Base-by-base conservation (phyloP, 2,888 invertebrate genomes). In the Escarpia spicata region DNA sequence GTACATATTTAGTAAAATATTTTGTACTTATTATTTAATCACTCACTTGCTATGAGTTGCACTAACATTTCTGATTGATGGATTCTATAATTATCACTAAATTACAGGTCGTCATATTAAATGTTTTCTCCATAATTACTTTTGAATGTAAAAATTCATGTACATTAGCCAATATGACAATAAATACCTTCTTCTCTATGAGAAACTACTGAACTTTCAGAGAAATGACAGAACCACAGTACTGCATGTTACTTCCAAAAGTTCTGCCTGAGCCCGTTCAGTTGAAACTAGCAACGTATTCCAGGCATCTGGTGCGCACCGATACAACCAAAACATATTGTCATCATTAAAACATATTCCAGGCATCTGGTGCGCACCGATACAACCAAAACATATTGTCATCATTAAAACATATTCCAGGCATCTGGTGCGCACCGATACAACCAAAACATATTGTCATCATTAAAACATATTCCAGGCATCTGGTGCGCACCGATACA, bases 141-240 rank as follows among this genome's bases (percentile, higher is more conserved):
- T 52, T 52, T 2, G 12, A 52, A 52, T 52, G 37, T 37, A 26
- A n/a, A 19, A 75, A 75, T 75, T 75, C 6, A 75, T 75, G 26
- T n/a, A 75, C 75, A 75, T n/a, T 4, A 75, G 75, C 75, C 75
- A 75, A 75, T 75, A 75, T n/a, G n/a, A 75, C 26, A 75, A 75
- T 75, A 26, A 26, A 75, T n/a, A 26, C 26, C 75, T 75, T 75
- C 75, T 75, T 26, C 26, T 75, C 19, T 4, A 19, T 19, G 19
- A 75, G 75, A 75, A 75, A 75, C 75, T 75, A 75, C 19, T n/a
- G n/a, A 75, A 75, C 75, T 75, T n/a, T 75, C 75, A 75, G 75
- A 15, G 15, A 60, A 15, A 15, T 26, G 12, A 19, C 19, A 60
- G 26, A 60, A 4, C 26, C 3, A 60, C 60, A 60, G 19, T 60